Percentiles rank a stretch among this genome's conserved stretches.
Evolutionary conservation across 1,140 invertebrate species (phyloP).

Genomic region (Heterodera carotae): DNA sequence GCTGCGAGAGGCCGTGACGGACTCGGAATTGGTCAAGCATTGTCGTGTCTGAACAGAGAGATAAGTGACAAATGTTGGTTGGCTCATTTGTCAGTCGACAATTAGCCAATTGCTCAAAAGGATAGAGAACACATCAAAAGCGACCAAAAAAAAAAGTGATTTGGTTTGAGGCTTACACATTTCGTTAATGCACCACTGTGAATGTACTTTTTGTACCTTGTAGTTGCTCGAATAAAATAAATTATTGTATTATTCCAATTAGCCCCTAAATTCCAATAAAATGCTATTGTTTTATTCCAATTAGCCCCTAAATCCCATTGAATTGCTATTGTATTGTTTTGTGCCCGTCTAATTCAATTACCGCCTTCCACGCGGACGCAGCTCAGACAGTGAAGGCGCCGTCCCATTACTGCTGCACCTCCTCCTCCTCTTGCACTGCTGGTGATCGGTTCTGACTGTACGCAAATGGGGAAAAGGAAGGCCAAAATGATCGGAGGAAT

Average conservation of each 20-base stretch:
- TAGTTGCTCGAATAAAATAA: too few species aligned
- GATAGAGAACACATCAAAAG: too few species aligned
- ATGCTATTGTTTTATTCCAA: too few species aligned
- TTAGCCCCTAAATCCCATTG: too few species aligned
- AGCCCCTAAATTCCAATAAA: too few species aligned
- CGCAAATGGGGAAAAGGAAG: constrained; percentile 17
- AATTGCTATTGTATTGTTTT: too few species aligned
- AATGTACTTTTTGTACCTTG: too few species aligned
- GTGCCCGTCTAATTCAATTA: too few species aligned
- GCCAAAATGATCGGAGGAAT: neutral
- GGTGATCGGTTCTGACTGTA: neutral
- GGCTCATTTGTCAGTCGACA: neutral
- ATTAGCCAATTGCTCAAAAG: too few species aligned
- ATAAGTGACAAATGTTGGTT: neutral
- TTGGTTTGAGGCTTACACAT: too few species aligned
- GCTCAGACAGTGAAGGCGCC: constrained; percentile 28
- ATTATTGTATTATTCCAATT: too few species aligned
- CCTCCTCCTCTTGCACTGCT: neutral
- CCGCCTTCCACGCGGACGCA: constrained; percentile 27
- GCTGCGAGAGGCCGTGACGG: constrained; percentile 25
- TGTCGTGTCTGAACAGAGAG: constrained; percentile 25
- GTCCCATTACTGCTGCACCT: neutral
- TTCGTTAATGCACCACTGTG: too few species aligned
- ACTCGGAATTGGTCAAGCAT: constrained; percentile 35
- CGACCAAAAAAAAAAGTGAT: neutral